Conservation (phyloP, 2,888 invertebrate species). For the Charanyca ferruginea region DNA sequence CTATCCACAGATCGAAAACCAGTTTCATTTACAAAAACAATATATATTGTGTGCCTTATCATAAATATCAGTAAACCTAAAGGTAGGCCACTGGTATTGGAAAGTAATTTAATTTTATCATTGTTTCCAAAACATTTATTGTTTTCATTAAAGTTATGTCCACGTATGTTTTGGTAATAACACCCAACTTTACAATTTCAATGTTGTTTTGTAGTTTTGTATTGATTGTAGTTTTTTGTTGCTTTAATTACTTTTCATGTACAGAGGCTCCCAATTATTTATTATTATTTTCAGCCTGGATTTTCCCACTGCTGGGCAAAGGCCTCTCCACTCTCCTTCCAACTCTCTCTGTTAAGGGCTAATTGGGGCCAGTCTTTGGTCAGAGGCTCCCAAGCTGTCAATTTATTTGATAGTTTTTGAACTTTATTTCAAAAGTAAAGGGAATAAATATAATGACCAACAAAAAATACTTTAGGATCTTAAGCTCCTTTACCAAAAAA, state of each 20-base stretch:
- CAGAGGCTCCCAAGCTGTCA: too few species aligned
- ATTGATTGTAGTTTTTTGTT: not conserved
- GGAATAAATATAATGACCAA: too few species aligned
- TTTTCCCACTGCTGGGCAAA: too few species aligned
- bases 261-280: too few species aligned
- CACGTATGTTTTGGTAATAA: constrained; percentile 52
- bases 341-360: too few species aligned
- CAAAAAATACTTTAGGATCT: too few species aligned
- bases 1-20: constrained; percentile 15
- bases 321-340: too few species aligned
- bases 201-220: constrained; percentile 6
- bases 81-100: constrained; percentile 61
- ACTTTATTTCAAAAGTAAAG: too few species aligned
- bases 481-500: too few species aligned
- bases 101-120: constrained; percentile 72
- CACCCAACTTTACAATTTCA: constrained; percentile 31
- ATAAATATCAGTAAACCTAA: constrained; percentile 47
- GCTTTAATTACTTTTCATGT: not conserved
- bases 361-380: too few species aligned
- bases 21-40: constrained; percentile 34
- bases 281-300: too few species aligned
- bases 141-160: constrained; percentile 54
- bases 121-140: constrained; percentile 66
- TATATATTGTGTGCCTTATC: constrained; percentile 35
- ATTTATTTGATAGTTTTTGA: too few species aligned